Percentiles rank a stretch among this genome's conserved stretches.
Conservation (phyloP, 1,140 invertebrate species). For the Lepidurus arcticus region DNA sequence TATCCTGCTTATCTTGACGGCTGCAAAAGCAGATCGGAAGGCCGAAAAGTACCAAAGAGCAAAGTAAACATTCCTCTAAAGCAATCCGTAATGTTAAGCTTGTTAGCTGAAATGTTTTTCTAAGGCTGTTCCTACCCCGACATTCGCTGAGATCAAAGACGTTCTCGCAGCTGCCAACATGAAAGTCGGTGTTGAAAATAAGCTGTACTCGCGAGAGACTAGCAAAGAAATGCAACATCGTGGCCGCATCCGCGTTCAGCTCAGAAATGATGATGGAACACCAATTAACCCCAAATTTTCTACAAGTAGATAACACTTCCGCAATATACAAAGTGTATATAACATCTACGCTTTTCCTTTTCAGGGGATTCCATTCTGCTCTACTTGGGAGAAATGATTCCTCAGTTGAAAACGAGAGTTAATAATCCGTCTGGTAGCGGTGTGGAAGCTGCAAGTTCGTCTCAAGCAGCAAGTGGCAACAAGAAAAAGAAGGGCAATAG, state of each 20-base stretch:
- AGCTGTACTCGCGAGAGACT: conserved; percentile 82
- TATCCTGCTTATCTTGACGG: conserved; percentile 95
- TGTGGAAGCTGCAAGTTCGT: conserved; percentile 35
- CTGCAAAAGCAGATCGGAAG: conserved; percentile 81
- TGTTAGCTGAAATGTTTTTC: conserved; percentile 33
- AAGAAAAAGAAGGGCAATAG: conserved; percentile 42
- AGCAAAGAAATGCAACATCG: conserved; percentile 77
- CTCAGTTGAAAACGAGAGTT: conserved; percentile 79
- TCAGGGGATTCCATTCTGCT: conserved; percentile 67
- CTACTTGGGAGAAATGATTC: conserved; percentile 77
- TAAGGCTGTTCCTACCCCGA: conserved; percentile 87
- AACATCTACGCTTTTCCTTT: conserved; percentile 28
- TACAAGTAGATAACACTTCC: conserved; percentile 48
- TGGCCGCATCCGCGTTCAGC: conserved; percentile 83
- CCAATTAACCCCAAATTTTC: conserved; percentile 66
- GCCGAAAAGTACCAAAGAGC: conserved; percentile 73
- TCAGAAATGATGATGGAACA: conserved; percentile 86
- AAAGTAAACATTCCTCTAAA: conserved; percentile 47
- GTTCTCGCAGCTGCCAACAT: conserved; percentile 75
- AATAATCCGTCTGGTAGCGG: conserved; percentile 46
- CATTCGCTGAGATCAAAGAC: conserved; percentile 86
- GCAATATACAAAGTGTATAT: conserved; percentile 30
- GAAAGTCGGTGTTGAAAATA: conserved; percentile 86
- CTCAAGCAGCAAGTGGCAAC: conserved; percentile 34
- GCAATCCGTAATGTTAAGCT: neutral